phyloP scores from a whole-genome alignment of 2,797 vertebrate genomes.

The Dermochelys coriacea region DNA sequence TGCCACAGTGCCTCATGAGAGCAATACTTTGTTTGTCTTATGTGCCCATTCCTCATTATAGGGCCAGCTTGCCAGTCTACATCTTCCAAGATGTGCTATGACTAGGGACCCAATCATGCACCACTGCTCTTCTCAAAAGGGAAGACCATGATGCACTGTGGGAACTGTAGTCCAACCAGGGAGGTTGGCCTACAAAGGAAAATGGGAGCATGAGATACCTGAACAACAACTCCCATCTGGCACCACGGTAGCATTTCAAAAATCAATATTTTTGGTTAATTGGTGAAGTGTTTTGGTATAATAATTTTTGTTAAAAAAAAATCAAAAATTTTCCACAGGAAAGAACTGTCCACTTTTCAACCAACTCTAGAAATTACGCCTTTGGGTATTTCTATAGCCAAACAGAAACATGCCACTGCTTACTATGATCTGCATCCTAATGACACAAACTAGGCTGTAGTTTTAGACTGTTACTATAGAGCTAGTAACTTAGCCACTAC shows the following conservation, averaged over 20 bases:
- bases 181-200: accelerated
- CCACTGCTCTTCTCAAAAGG: not conserved
- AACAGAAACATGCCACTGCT: not conserved
- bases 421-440: not conserved
- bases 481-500: not conserved
- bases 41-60: not conserved
- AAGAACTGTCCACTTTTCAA: not conserved
- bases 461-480: not conserved
- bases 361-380: not conserved
- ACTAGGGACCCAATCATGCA: not conserved
- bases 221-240: not conserved
- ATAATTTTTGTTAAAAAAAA: not conserved
- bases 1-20: not conserved
- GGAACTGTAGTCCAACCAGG: not conserved
- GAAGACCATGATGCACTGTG: not conserved
- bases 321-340: not conserved
- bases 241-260: not conserved
- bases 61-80: not conserved
- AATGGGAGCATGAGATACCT: not conserved
- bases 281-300: not conserved
- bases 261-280: not conserved
- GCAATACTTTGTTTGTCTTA: not conserved
- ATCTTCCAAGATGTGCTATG: not conserved
- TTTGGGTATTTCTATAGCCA: not conserved
- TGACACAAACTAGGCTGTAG: not conserved